These are phyloP conservation scores for Antennarius maculatus DNA, from an alignment of 2,797 vertebrate species.

Conservation along the genomic window DNA sequence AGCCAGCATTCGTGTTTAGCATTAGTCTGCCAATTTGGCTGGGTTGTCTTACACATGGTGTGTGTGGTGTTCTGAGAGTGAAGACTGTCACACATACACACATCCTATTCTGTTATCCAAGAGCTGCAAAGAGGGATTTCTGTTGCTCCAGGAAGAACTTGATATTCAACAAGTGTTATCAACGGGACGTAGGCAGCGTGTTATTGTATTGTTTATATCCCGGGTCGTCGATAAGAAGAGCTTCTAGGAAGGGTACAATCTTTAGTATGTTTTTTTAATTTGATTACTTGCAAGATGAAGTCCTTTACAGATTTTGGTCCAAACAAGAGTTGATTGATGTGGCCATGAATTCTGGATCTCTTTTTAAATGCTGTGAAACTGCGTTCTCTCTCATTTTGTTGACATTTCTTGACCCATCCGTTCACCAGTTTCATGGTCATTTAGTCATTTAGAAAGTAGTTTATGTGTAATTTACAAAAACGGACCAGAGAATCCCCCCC, in stretches of 20 bases:
- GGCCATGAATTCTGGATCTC: no score
- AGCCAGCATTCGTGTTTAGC: constrained; percentile 53
- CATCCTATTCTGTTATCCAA: constrained; percentile 32
- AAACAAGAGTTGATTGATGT: no score
- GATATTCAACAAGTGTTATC: constrained; percentile 50
- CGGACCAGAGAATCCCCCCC: no score
- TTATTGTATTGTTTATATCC: constrained; percentile 25
- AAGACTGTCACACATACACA: constrained; percentile 30
- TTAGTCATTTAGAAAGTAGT: no score
- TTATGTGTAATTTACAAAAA: no score
- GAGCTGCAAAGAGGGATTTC: constrained; percentile 35
- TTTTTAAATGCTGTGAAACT: no score
- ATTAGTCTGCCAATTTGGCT: constrained; percentile 55
- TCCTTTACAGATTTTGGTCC: no score
- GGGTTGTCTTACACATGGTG: constrained; percentile 37
- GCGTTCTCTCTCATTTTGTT: no score
- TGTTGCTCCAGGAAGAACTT: constrained; percentile 39
- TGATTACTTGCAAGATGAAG: no score
- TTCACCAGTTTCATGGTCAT: no score
- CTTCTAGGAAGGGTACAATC: constrained; percentile 20
- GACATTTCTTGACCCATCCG: no score
- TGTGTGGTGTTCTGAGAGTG: constrained; percentile 48
- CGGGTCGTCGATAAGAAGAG: constrained; percentile 39
- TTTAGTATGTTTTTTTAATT: no score
- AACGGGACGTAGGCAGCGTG: constrained; percentile 35